These are phyloP conservation scores for Epirrhoe alternata DNA, from an alignment of 2,888 invertebrate genomes.

Conservation along the genomic window DNA sequence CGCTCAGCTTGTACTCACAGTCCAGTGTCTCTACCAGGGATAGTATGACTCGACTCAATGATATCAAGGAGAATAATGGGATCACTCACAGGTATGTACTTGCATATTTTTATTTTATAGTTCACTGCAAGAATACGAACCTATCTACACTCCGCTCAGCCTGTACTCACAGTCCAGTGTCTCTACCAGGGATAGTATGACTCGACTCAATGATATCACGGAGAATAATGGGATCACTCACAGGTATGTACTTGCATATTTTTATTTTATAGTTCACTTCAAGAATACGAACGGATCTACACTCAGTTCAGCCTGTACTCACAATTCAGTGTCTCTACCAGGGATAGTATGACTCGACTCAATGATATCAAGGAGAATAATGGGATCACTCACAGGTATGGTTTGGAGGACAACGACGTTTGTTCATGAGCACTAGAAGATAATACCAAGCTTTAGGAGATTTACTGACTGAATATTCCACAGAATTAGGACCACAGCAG, in stretches of 20 bases:
- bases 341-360: slow-evolving; percentile 78
- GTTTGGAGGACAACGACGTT: no score
- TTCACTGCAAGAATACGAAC: slow-evolving; percentile 82
- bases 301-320: slow-evolving; percentile 79
- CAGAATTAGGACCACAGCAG: no score
- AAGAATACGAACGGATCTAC: slow-evolving; percentile 81
- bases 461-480: no score
- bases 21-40: slow-evolving; percentile 79
- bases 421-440: no score
- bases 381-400: slow-evolving; percentile 50
- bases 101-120: no score
- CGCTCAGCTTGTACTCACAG: slow-evolving; percentile 77
- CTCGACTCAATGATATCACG: slow-evolving; percentile 78
- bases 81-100: slow-evolving; percentile 74
- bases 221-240: slow-evolving; percentile 62
- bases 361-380: slow-evolving; percentile 75
- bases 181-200: slow-evolving; percentile 77
- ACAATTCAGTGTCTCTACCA: slow-evolving; percentile 77
- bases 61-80: slow-evolving; percentile 70
- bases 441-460: no score
- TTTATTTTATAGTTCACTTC: no score
- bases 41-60: slow-evolving; percentile 78
- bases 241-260: neutral
- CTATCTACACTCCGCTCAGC: slow-evolving; percentile 78
- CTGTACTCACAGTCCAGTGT: slow-evolving; percentile 79